Percentiles rank a stretch among this genome's conserved stretches.
phyloP scores from a whole-genome alignment of 2,797 vertebrate species.

The Lacerta bilineata region DNA sequence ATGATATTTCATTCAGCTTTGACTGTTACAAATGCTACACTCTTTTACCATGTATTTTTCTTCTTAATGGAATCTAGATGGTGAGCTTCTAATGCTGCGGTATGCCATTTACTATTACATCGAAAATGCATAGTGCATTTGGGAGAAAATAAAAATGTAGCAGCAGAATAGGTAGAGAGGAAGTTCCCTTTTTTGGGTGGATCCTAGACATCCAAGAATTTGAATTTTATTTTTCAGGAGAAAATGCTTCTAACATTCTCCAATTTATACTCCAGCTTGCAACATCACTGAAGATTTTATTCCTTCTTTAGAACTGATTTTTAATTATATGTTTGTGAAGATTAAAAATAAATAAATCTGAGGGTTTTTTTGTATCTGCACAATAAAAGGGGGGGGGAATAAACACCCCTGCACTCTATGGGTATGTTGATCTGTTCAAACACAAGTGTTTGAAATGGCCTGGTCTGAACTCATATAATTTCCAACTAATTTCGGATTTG shows the following conservation, averaged over 20 bases:
- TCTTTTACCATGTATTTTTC: no score
- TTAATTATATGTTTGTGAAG: constrained; percentile 13
- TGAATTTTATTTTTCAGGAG: constrained; percentile 59
- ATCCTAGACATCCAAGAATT: constrained; percentile 44
- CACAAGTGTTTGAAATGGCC: not conserved
- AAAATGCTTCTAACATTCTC: constrained; percentile 21
- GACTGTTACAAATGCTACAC: not conserved
- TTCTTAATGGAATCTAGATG: not conserved
- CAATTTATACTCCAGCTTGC: constrained; percentile 4
- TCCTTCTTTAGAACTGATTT: not conserved
- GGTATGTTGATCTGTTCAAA: not conserved
- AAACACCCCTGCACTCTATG: not conserved
- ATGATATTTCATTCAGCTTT: not conserved
- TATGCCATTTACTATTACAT: not conserved
- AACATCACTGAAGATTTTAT: not conserved
- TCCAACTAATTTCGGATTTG: constrained; percentile 23
- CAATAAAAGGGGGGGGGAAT: no score
- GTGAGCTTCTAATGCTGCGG: not conserved
- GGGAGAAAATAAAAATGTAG: not conserved
- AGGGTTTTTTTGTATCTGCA: not conserved
- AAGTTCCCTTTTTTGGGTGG: constrained; percentile 33
- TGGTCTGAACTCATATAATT: not conserved
- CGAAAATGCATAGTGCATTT: not conserved
- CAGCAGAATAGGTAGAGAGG: not conserved
- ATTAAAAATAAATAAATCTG: fast-evolving